Percentiles rank a stretch among this genome's conserved stretches.
Conservation (phyloP, 2,113 vertebrate genomes). For the Geococcyx californianus region DNA sequence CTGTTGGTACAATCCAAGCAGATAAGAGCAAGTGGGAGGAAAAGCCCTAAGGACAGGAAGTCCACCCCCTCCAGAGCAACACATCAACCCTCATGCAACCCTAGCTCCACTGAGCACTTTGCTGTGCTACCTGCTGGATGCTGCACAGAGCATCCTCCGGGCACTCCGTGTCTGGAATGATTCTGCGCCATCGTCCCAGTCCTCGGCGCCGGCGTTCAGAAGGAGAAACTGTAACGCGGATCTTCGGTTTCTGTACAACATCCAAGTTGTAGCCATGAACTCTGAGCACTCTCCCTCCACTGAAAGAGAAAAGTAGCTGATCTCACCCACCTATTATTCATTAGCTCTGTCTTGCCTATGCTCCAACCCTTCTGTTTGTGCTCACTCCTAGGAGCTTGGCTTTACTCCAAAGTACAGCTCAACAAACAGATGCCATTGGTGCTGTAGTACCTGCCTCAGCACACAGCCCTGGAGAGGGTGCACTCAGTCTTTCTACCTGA, state of each 20-base stretch:
- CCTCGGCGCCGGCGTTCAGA: conserved; percentile 61
- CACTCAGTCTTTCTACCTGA: conserved; percentile 74
- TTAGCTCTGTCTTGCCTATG: not conserved
- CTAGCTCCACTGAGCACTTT: not conserved
- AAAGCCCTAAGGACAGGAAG: not conserved
- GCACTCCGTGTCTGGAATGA: conserved; percentile 79
- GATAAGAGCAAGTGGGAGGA: not conserved
- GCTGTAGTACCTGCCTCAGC: not conserved
- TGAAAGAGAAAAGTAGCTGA: conserved; percentile 62
- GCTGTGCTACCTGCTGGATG: conserved; percentile 69
- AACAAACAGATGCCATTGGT: not conserved
- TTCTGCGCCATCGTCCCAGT: conserved; percentile 67
- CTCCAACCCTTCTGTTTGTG: not conserved
- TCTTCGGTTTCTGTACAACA: conserved; percentile 90
- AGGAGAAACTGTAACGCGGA: conserved; percentile 82
- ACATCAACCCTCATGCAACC: not conserved
- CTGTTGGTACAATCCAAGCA: not conserved
- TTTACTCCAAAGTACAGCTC: not conserved
- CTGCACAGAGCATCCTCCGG: conserved; percentile 74
- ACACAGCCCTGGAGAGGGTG: not conserved
- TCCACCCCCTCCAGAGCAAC: not conserved
- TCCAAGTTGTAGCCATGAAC: conserved; percentile 90
- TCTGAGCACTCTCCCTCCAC: conserved; percentile 88
- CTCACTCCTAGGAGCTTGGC: not conserved
- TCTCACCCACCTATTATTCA: not conserved